phyloP scores from a whole-genome alignment of 2,888 invertebrate species.

The Rhingia campestris region DNA sequence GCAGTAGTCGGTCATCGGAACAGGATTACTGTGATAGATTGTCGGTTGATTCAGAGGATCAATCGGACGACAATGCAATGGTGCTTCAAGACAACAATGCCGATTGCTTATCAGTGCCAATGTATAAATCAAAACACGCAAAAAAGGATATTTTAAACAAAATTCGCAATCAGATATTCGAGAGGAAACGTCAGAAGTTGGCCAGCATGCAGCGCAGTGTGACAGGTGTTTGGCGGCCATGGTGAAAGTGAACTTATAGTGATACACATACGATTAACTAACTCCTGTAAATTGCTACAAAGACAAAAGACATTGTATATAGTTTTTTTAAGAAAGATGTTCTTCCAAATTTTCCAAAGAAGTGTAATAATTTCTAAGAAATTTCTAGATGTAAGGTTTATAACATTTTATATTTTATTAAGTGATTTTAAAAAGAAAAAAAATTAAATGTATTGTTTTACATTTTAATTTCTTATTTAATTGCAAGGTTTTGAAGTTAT shows the following conservation, averaged over 20 bases:
- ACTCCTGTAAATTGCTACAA: not conserved
- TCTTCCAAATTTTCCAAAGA: constrained; percentile 73
- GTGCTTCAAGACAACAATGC: constrained; percentile 16
- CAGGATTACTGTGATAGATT: constrained; percentile 49
- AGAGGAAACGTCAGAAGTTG: constrained; percentile 79
- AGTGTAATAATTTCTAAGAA: constrained; percentile 69
- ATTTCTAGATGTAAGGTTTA: constrained; percentile 28
- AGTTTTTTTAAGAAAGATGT: constrained; percentile 35
- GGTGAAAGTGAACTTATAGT: constrained; percentile 75
- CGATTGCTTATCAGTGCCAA: not conserved
- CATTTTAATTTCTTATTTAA: not conserved
- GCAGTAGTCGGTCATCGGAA: constrained; percentile 45
- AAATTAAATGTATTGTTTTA: not conserved
- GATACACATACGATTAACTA: not conserved
- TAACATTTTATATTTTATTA: constrained; percentile 24
- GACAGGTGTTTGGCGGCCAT: constrained; percentile 80
- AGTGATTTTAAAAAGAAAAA: constrained; percentile 14
- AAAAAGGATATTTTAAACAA: constrained; percentile 79
- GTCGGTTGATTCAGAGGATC: constrained; percentile 18
- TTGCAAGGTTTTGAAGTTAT: too few species aligned
- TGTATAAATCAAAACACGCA: constrained; percentile 66
- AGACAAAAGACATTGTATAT: constrained; percentile 65
- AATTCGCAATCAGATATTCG: constrained; percentile 81
- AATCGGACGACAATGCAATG: constrained; percentile 29
- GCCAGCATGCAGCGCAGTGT: constrained; percentile 76